Conservation (phyloP, 64 coral and sea anemone genomes). For the Anthopleura sola region DNA sequence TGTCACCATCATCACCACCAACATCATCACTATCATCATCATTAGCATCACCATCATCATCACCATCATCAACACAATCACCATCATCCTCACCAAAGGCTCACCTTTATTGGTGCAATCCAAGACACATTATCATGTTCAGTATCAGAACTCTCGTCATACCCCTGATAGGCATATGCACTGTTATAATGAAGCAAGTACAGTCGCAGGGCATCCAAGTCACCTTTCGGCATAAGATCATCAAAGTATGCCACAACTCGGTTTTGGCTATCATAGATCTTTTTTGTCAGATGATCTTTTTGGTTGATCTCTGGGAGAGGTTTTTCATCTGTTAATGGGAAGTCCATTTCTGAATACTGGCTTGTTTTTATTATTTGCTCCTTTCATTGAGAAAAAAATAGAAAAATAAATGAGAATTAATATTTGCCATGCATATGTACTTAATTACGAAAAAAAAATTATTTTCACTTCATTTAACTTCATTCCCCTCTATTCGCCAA, state of each 20-base stretch:
- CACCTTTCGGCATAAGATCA: slow-evolving; percentile 51
- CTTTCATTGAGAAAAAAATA: slow-evolving; percentile 4
- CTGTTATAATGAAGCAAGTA: slow-evolving; percentile 77
- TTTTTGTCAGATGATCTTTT: slow-evolving; percentile 55
- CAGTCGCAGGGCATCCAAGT: slow-evolving; percentile 68
- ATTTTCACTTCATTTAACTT: too few relatives aligned
- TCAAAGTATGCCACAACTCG: slow-evolving; percentile 89
- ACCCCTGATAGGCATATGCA: slow-evolving; percentile 51
- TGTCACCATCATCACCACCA: neutral
- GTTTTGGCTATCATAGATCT: slow-evolving; percentile 76
- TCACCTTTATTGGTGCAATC: slow-evolving; percentile 71
- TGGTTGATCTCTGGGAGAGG: slow-evolving; percentile 29
- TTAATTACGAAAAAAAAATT: too few relatives aligned
- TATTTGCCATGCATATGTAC: too few relatives aligned
- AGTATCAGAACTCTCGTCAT: slow-evolving; percentile 49
- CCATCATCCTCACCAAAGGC: neutral
- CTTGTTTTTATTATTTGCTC: slow-evolving; percentile 28
- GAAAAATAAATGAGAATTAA: too few relatives aligned
- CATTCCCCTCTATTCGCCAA: neutral
- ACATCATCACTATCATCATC: neutral
- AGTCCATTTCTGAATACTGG: slow-evolving; percentile 22
- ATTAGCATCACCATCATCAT: too few relatives aligned
- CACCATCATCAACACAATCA: too few relatives aligned
- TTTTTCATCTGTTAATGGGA: slow-evolving; percentile 64
- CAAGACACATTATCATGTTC: slow-evolving; percentile 96